phyloP scores from a whole-genome alignment of 2,113 vertebrate species.

The Aptenodytes forsteri region DNA sequence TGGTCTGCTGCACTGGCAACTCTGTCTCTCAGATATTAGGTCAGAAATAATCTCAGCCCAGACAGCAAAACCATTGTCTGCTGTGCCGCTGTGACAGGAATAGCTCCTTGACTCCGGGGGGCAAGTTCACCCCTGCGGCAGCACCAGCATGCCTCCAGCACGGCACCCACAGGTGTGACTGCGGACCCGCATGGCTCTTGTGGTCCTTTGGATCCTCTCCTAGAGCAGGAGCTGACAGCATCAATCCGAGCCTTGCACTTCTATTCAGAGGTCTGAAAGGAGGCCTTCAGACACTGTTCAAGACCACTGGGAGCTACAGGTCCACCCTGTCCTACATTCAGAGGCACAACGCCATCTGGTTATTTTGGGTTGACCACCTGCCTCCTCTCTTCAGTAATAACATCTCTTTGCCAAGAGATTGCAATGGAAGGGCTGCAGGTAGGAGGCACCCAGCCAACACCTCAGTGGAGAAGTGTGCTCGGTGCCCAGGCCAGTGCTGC shows the following conservation, averaged over 20 bases:
- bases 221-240: neutral
- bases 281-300: neutral
- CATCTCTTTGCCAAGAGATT: neutral
- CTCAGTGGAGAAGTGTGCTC: fast-evolving
- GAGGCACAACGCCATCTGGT: slow-evolving; percentile 13
- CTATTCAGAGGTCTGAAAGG: neutral
- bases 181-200: fast-evolving
- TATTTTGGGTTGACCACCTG: neutral
- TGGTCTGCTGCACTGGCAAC: neutral
- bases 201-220: neutral
- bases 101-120: neutral
- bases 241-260: neutral
- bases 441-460: neutral
- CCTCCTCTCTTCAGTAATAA: neutral
- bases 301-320: neutral
- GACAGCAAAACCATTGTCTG: neutral
- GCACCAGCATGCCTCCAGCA: neutral
- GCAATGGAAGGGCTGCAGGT: neutral
- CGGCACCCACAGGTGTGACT: fast-evolving
- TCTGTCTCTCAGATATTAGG: neutral
- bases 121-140: neutral
- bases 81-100: neutral
- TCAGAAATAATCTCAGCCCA: neutral
- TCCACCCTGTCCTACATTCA: slow-evolving; percentile 11
- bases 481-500: neutral